phyloP scores from a whole-genome alignment of 92 coral and sea anemone genomes.

The Umimayanthus kanabou region DNA sequence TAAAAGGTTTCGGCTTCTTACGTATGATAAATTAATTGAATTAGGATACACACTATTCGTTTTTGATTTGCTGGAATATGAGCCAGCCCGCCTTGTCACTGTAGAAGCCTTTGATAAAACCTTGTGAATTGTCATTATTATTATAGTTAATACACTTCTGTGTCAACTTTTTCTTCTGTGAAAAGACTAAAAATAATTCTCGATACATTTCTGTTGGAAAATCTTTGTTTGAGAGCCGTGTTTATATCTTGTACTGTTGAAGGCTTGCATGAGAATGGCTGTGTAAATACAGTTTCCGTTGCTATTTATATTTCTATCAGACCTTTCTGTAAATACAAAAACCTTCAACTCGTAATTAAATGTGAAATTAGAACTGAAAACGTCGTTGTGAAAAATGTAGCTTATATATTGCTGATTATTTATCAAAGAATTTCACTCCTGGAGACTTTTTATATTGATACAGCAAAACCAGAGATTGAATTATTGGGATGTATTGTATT shows the following conservation, averaged over 20 bases:
- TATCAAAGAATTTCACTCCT: slow-evolving; percentile 31
- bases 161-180: slow-evolving; percentile 1
- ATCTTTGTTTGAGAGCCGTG: background rate
- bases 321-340: slow-evolving; percentile 30
- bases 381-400: slow-evolving; percentile 28
- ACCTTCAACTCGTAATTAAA: slow-evolving; percentile 4
- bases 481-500: slow-evolving; percentile 36
- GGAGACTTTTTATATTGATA: slow-evolving; percentile 37
- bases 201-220: background rate
- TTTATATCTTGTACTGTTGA: background rate
- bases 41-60: background rate
- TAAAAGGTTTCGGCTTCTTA: background rate
- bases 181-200: background rate
- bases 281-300: slow-evolving; percentile 6
- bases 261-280: slow-evolving; percentile 9
- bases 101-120: background rate
- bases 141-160: slow-evolving; percentile 4
- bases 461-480: slow-evolving; percentile 37
- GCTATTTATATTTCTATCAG: slow-evolving; percentile 35
- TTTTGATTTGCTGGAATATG: background rate
- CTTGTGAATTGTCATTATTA: background rate
- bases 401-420: slow-evolving; percentile 44
- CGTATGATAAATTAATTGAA: background rate
- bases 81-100: background rate
- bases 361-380: background rate